phyloP scores from a whole-genome alignment of 2,113 vertebrate genomes.

The Argyrosomus japonicus region DNA sequence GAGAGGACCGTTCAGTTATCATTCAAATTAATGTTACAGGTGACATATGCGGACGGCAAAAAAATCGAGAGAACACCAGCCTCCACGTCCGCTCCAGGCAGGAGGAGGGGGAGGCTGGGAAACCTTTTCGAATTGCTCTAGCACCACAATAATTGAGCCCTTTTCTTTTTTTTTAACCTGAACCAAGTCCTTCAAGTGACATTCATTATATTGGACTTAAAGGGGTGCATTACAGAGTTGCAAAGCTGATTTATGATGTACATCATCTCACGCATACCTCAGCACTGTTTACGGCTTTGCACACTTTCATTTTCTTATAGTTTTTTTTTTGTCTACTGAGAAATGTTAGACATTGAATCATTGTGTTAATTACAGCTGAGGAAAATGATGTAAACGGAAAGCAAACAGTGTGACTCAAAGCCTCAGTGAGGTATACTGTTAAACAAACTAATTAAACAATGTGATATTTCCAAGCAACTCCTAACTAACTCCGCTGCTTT shows the following conservation, averaged over 20 bases:
- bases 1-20: slow-evolving; percentile 45
- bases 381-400: slow-evolving; percentile 45
- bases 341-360: slow-evolving; percentile 54
- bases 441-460: slow-evolving; percentile 50
- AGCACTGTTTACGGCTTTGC: slow-evolving; percentile 28
- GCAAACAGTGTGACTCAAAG: slow-evolving; percentile 40
- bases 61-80: slow-evolving; percentile 26
- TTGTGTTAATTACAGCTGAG: slow-evolving; percentile 56
- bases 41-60: slow-evolving; percentile 56
- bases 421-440: slow-evolving; percentile 18
- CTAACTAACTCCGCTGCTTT: slow-evolving; percentile 1
- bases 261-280: slow-evolving; percentile 20
- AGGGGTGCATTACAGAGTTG: slow-evolving; percentile 12
- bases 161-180: slow-evolving; percentile 16
- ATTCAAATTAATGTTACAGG: slow-evolving; percentile 72
- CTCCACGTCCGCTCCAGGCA: slow-evolving; percentile 9
- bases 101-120: slow-evolving; percentile 8
- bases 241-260: slow-evolving; percentile 48
- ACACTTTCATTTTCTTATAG: slow-evolving; percentile 18
- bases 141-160: slow-evolving; percentile 48
- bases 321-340: slow-evolving; percentile 53
- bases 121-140: slow-evolving; percentile 48
- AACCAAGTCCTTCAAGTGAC: slow-evolving; percentile 51
- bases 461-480: slow-evolving; percentile 15
- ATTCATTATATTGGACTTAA: slow-evolving; percentile 54